These are phyloP conservation scores for Gordius sp. DNA, from an alignment of 2,888 invertebrate species.

Conservation along the genomic window DNA sequence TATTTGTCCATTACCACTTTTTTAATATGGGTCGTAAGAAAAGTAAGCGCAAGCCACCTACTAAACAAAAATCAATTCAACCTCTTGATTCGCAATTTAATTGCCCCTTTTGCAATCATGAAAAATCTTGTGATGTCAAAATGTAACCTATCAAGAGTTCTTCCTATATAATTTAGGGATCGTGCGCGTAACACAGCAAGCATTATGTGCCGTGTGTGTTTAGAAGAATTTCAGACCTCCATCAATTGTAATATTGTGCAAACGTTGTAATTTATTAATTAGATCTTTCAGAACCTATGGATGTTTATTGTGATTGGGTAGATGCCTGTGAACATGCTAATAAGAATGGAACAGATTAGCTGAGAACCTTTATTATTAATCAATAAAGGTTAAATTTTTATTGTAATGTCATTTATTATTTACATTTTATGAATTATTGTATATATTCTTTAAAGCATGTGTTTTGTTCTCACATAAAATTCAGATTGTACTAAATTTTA, in stretches of 20 bases:
- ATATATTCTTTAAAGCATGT: no score
- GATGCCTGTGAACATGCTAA: slow-evolving; percentile 93
- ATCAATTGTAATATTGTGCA: slow-evolving; percentile 48
- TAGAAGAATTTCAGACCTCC: slow-evolving; percentile 81
- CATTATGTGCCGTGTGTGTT: slow-evolving; percentile 74
- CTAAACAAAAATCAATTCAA: slow-evolving; percentile 66
- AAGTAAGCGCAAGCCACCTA: slow-evolving; percentile 76
- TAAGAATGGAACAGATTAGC: slow-evolving; percentile 27
- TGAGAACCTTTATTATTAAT: no score
- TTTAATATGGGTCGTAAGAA: slow-evolving; percentile 95
- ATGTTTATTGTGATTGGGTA: slow-evolving; percentile 98
- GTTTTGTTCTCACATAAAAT: no score
- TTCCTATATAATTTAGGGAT: slow-evolving; percentile 41
- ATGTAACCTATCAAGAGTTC: slow-evolving; percentile 50
- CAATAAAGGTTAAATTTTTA: no score
- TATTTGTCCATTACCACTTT: no score
- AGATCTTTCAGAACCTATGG: slow-evolving; percentile 66
- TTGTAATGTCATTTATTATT: no score
- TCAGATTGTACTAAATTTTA: no score
- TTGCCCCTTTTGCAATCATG: slow-evolving; percentile 97
- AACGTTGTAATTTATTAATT: not conserved
- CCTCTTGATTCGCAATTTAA: slow-evolving; percentile 83
- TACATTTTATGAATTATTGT: no score
- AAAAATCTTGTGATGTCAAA: slow-evolving; percentile 94
- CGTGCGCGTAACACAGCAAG: slow-evolving; percentile 68